Conservation (phyloP, 2,797 vertebrate genomes). For the Ctenochaetus hawaiiensis region DNA sequence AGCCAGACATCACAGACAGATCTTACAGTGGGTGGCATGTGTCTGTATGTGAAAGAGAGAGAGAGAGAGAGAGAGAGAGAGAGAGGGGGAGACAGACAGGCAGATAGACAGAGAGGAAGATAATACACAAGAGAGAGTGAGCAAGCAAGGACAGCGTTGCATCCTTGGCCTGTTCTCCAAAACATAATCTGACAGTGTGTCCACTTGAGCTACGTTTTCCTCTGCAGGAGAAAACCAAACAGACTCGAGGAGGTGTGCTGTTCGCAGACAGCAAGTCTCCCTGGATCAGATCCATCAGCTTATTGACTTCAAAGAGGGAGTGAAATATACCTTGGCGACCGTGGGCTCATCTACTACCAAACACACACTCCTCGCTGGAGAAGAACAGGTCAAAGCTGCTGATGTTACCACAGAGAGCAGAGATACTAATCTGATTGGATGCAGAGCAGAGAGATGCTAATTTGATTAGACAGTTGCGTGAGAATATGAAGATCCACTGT, state of each 20-base stretch:
- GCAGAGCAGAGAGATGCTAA: slow-evolving; percentile 63
- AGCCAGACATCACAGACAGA: slow-evolving; percentile 65
- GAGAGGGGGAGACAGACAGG: slow-evolving; percentile 31
- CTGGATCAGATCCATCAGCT: slow-evolving; percentile 74
- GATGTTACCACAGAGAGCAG: slow-evolving; percentile 63
- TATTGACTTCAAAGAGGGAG: slow-evolving; percentile 71
- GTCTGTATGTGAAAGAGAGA: slow-evolving; percentile 10
- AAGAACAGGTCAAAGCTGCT: slow-evolving; percentile 72
- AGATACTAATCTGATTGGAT: slow-evolving; percentile 71
- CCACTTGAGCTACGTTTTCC: slow-evolving; percentile 67
- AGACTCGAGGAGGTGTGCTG: slow-evolving; percentile 70
- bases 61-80: slow-evolving; percentile 30
- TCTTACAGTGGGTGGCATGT: slow-evolving; percentile 54
- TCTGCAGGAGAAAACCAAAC: slow-evolving; percentile 67
- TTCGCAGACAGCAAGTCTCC: slow-evolving; percentile 67
- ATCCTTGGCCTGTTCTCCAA: slow-evolving; percentile 68
- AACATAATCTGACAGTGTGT: slow-evolving; percentile 79
- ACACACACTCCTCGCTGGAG: slow-evolving; percentile 44
- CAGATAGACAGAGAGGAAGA: slow-evolving; percentile 41
- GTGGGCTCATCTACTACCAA: slow-evolving; percentile 52
- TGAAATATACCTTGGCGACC: slow-evolving; percentile 56
- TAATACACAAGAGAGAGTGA: slow-evolving; percentile 57
- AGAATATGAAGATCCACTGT: slow-evolving; percentile 60
- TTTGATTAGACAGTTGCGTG: slow-evolving; percentile 71
- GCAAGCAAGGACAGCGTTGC: slow-evolving; percentile 45